Conservation (phyloP, 2,888 invertebrate species). For the Ptycholaimellus sp. region DNA sequence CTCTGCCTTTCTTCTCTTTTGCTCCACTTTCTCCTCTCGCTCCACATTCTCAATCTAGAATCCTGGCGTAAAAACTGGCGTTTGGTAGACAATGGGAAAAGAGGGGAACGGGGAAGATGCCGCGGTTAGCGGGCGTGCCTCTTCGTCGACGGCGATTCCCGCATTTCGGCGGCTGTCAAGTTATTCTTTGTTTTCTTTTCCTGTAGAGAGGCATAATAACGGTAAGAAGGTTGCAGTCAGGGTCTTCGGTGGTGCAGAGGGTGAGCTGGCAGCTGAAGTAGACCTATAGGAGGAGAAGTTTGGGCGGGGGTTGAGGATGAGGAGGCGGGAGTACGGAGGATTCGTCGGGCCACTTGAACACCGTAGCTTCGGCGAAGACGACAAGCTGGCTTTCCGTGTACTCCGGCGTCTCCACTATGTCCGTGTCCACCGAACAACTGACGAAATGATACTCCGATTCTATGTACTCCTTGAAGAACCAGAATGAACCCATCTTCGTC, state of each 20-base stretch:
- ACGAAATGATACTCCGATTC: not conserved
- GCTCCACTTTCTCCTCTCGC: too few relatives aligned
- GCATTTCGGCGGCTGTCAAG: not conserved
- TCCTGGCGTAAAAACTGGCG: too few relatives aligned
- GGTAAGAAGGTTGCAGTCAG: slow-evolving; percentile 1
- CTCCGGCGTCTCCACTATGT: slow-evolving; percentile 4
- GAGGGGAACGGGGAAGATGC: too few relatives aligned
- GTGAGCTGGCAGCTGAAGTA: slow-evolving; percentile 7
- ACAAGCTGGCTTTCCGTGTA: not conserved
- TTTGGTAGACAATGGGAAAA: too few relatives aligned
- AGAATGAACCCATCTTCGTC: slow-evolving; percentile 4
- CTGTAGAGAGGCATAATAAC: too few relatives aligned
- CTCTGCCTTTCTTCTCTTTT: not conserved
- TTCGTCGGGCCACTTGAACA: slow-evolving; percentile 8
- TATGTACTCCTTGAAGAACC: not conserved
- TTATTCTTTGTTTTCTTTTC: too few relatives aligned
- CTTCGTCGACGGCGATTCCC: too few relatives aligned
- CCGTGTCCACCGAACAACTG: slow-evolving; percentile 3
- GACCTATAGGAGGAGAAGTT: too few relatives aligned
- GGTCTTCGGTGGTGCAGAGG: slow-evolving; percentile 4
- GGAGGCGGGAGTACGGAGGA: too few relatives aligned
- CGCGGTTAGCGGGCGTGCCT: too few relatives aligned
- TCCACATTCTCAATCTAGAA: too few relatives aligned
- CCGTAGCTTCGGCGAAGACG: slow-evolving; percentile 5
- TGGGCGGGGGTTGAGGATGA: too few relatives aligned